Percentiles rank a stretch among this genome's conserved stretches.
Evolutionary conservation across 2,113 vertebrate genomes (phyloP).

Genomic region (Peromyscus polionotus): DNA sequence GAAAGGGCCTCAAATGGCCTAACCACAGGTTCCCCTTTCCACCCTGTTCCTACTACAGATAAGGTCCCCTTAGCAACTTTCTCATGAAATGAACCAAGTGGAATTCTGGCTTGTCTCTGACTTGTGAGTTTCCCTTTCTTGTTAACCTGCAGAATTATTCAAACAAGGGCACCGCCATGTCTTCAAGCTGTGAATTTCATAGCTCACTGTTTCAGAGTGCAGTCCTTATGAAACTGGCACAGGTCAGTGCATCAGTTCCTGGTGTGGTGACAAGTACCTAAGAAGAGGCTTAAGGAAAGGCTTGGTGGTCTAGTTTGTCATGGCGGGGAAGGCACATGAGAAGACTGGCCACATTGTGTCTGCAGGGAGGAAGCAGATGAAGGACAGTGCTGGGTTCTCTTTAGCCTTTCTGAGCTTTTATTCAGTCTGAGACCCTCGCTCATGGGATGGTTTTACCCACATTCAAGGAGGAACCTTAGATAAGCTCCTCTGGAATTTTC

Average conservation of each 20-base stretch:
- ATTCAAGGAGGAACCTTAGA: background rate
- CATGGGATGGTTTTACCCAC: background rate
- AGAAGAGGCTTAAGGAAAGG: background rate
- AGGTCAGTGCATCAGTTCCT: background rate
- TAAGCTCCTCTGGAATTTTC: background rate
- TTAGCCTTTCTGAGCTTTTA: background rate
- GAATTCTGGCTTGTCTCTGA: background rate
- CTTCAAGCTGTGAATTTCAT: background rate
- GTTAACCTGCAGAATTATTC: background rate
- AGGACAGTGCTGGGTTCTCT: background rate
- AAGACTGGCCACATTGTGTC: background rate
- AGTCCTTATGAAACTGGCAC: background rate
- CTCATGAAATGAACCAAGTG: background rate
- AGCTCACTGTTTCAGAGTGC: background rate
- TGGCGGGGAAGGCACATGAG: background rate
- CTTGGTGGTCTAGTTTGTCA: no score
- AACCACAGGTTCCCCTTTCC: background rate
- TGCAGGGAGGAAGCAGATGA: background rate
- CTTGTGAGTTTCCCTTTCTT: background rate
- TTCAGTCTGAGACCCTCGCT: background rate
- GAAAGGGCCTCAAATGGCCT: background rate
- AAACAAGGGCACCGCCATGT: background rate
- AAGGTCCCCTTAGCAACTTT: background rate
- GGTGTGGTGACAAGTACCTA: no score
- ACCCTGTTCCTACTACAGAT: background rate